Percentiles rank a stretch among this genome's conserved stretches.
Conservation (phyloP, 2,797 vertebrate species). For the Chaenodraco wilsoni region DNA sequence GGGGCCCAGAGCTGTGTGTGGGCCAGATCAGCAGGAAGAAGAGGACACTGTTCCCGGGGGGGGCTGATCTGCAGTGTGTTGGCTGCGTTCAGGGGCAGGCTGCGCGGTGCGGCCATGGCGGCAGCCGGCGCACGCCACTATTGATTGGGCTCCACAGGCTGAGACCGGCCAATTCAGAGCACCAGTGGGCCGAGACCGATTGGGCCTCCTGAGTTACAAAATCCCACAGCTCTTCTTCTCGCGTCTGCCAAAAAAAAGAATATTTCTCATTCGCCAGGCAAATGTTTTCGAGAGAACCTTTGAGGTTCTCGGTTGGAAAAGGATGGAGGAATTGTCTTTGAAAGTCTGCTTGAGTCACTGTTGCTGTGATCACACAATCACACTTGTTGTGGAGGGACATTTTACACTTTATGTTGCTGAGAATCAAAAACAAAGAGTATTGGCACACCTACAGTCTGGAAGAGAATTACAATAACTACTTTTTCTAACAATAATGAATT, state of each 20-base stretch:
- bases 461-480: no score
- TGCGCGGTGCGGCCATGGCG: constrained; percentile 42
- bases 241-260: constrained; percentile 70
- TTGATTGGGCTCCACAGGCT: constrained; percentile 84
- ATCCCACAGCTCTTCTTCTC: constrained; percentile 75
- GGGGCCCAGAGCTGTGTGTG: constrained; percentile 12
- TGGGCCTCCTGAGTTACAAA: constrained; percentile 85
- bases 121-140: constrained; percentile 72
- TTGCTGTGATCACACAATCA: constrained; percentile 12
- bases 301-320: constrained; percentile 45
- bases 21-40: constrained; percentile 45
- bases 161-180: constrained; percentile 86
- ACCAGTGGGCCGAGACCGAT: constrained; percentile 85
- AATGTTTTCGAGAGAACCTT: constrained; percentile 70
- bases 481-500: no score
- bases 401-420: not conserved
- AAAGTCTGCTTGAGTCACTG: constrained; percentile 13
- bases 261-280: constrained; percentile 74
- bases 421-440: not conserved
- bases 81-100: constrained; percentile 62
- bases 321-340: constrained; percentile 2
- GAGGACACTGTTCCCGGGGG: constrained; percentile 41
- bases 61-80: constrained; percentile 52
- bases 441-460: no score
- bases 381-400: not conserved